A percentile compares a stretch with the other conserved stretches of the same genome.
These are phyloP conservation scores for Argynnis bischoffii DNA, from an alignment of 2,888 invertebrate species.

Conservation along the genomic window DNA sequence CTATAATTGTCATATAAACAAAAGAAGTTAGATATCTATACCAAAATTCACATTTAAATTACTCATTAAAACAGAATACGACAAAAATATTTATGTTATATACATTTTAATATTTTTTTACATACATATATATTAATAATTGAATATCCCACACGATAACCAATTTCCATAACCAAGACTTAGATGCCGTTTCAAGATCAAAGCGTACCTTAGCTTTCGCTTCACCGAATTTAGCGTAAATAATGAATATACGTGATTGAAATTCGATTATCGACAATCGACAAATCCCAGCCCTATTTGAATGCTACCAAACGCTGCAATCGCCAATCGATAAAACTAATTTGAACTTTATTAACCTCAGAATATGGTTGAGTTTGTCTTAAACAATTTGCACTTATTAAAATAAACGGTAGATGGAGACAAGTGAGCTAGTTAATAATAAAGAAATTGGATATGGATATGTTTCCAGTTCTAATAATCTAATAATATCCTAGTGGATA, in stretches of 20 bases:
- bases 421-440: slow-evolving; percentile 36
- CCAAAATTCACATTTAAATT: no score
- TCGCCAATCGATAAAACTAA: slow-evolving; percentile 26
- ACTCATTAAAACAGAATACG: no score
- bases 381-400: slow-evolving; percentile 25
- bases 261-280: slow-evolving; percentile 60
- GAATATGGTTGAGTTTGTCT: slow-evolving; percentile 27
- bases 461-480: slow-evolving; percentile 18
- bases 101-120: neutral
- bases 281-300: slow-evolving; percentile 61
- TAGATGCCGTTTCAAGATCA: slow-evolving; percentile 31
- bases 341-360: slow-evolving; percentile 15
- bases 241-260: slow-evolving; percentile 54
- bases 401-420: slow-evolving; percentile 34
- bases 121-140: neutral
- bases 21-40: no score
- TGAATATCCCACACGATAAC: neutral
- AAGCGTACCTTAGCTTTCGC: slow-evolving; percentile 43
- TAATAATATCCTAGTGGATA: neutral
- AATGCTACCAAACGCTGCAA: slow-evolving; percentile 51
- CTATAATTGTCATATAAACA: no score
- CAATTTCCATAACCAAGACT: slow-evolving; percentile 25
- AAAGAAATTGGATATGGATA: slow-evolving; percentile 27
- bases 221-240: slow-evolving; percentile 55
- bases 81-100: no score